Base-by-base conservation (phyloP, 2,797 vertebrate species). In the Hydrolagus colliei region DNA sequence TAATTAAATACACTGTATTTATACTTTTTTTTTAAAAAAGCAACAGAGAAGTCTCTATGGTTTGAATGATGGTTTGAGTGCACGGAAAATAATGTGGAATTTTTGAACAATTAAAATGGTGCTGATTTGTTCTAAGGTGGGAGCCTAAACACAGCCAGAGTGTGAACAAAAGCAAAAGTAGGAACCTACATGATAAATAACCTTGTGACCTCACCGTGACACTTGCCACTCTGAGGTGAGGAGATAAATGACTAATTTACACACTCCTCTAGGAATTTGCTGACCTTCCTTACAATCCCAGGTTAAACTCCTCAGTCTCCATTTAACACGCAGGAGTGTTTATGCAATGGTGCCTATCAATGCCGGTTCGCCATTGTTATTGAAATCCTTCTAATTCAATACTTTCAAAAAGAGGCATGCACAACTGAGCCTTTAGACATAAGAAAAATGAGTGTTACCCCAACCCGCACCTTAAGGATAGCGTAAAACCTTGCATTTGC, bases 331-430 rank as follows among this genome's bases (percentile, higher is more conserved):
- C 32, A 52, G 11, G 35, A 22, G 4, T 62, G 67, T 22, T 72
- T 72, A 22, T 18, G 16, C 16, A 18, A 73, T 10, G 72, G 5
- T 27, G 16, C 22, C 22, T 4, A 73, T 73, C 22, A 73, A 73
- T 73, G 72, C 16, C 4, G 72, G 22, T 73, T 65, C 59, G 10
- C 71, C 9, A 85, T 80, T 87, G 86, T 77, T 52, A 59, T 16
- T 59, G 41, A 41, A 85, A 86, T 86, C 62, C 85, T 41, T 82
- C 59, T 88, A 89, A 88, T 87, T 89, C 90, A 90, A 91, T 93
- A 90, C 91, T 90, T 92, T 91, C 91, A 90, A 88, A 92, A 90
- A 90, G 89, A 90, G 86, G 87, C 80, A 85, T 71, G 87, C n/a
- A 72, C 87, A 74, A 75, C 71, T 85, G 75, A 86, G 76, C 20